These are phyloP conservation scores for Chlorodrepanis virens DNA, from an alignment of 2,113 vertebrate genomes.

Conservation along the genomic window DNA sequence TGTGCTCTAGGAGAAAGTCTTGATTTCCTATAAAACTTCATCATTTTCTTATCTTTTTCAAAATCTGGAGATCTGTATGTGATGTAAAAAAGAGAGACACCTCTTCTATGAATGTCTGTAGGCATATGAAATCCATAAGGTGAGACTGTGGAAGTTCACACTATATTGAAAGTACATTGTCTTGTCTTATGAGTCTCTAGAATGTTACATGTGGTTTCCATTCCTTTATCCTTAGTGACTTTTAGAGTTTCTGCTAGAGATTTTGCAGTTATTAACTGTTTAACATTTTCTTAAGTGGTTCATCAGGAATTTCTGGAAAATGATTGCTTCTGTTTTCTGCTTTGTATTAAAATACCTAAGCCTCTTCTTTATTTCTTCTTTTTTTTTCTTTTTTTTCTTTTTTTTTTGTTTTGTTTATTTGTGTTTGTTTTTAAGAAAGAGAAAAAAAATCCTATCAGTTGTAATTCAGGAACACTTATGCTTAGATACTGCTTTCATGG, in stretches of 20 bases:
- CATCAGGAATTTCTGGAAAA: not conserved
- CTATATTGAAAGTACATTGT: not conserved
- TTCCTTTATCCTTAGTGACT: not conserved
- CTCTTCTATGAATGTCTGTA: not conserved
- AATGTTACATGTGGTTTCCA: not conserved
- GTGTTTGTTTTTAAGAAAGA: not conserved
- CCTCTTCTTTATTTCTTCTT: not conserved
- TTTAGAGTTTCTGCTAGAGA: not conserved
- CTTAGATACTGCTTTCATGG: not conserved
- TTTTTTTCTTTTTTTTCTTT: no score
- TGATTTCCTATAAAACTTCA: not conserved
- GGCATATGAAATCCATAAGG: not conserved
- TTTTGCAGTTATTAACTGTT: not conserved
- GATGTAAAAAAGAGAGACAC: not conserved
- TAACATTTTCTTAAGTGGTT: not conserved
- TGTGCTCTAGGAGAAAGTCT: not conserved
- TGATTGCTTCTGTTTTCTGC: not conserved
- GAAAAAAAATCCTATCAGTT: not conserved
- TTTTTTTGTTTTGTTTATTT: rapidly evolving
- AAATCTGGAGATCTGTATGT: not conserved
- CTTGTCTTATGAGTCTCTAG: not conserved
- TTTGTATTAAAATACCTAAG: not conserved
- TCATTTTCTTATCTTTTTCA: not conserved
- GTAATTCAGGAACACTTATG: not conserved
- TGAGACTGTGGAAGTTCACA: not conserved